Evolutionary conservation across 2,888 invertebrate genomes (phyloP).

Genomic region (Drosophila formosana): DNA sequence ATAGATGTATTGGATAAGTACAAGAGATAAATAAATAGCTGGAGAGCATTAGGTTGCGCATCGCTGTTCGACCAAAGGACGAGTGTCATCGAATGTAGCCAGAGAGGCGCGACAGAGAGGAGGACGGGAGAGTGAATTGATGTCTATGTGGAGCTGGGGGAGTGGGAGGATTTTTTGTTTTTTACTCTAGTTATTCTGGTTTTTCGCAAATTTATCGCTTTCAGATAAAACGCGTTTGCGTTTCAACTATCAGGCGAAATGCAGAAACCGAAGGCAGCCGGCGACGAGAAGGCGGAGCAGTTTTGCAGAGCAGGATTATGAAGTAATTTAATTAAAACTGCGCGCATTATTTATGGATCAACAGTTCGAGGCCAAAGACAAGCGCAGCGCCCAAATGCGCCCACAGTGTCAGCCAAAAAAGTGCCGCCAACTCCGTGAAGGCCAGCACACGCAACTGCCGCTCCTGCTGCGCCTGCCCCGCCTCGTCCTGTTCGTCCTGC

Average conservation of each 20-base stretch:
- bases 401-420: conserved; percentile 74
- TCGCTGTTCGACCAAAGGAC: conserved; percentile 4
- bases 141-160: conserved; percentile 37
- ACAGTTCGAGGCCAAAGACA: conserved; percentile 58
- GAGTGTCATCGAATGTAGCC: conserved; percentile 33
- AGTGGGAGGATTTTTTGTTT: conserved; percentile 36
- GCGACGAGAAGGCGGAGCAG: background rate
- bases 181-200: conserved; percentile 44
- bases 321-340: conserved; percentile 74
- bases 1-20: too few relatives aligned
- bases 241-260: conserved; percentile 59
- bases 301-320: conserved; percentile 49
- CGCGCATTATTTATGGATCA: conserved; percentile 49
- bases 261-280: background rate
- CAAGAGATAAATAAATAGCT: too few relatives aligned
- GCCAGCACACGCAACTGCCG: conserved; percentile 51
- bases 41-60: background rate
- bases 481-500: conserved; percentile 12
- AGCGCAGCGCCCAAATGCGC: conserved; percentile 45
- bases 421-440: conserved; percentile 64
- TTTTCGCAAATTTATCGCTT: conserved; percentile 76
- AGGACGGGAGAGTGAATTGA: conserved; percentile 43
- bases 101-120: conserved; percentile 12
- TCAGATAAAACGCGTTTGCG: conserved; percentile 78
- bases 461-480: conserved; percentile 12